Conservation (phyloP, 2,888 invertebrate genomes). For the Hirtodrosophila cameraria region DNA sequence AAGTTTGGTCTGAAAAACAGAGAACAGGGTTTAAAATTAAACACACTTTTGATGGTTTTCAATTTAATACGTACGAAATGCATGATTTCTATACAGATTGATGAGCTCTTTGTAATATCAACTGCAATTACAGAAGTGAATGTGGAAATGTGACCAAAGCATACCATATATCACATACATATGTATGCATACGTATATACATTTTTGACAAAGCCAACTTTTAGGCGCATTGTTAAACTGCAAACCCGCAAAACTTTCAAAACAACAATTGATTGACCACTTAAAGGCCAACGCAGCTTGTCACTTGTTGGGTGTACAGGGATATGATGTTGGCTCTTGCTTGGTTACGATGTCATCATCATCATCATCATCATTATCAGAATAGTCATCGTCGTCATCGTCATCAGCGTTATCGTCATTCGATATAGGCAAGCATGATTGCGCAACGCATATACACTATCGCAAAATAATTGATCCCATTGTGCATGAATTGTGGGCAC, state of each 20-base stretch:
- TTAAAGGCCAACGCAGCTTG: conserved; percentile 37
- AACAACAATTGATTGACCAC: conserved; percentile 74
- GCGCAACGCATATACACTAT: conserved; percentile 50
- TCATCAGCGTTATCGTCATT: conserved; percentile 17
- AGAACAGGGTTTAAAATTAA: too few relatives aligned
- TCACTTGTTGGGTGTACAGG: conserved; percentile 22
- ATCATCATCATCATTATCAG: conserved; percentile 1
- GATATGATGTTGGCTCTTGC: conserved; percentile 16
- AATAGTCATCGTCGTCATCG: too few relatives aligned
- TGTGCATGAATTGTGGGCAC: conserved; percentile 71
- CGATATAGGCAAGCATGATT: conserved; percentile 50
- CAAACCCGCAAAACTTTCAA: conserved; percentile 58
- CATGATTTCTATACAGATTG: too few relatives aligned
- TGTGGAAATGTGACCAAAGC: neutral
- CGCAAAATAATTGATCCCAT: conserved; percentile 78
- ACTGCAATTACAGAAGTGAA: conserved; percentile 7
- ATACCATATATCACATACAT: neutral
- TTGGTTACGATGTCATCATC: conserved; percentile 30
- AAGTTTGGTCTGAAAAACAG: too few relatives aligned
- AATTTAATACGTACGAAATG: too few relatives aligned
- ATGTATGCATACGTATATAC: neutral
- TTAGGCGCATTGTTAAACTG: conserved; percentile 22
- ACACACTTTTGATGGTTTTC: too few relatives aligned
- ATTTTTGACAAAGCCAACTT: conserved; percentile 5
- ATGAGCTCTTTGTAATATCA: neutral